Evolutionary conservation across 1,140 invertebrate genomes (phyloP).

Genomic region (Zelostemma sp.): DNA sequence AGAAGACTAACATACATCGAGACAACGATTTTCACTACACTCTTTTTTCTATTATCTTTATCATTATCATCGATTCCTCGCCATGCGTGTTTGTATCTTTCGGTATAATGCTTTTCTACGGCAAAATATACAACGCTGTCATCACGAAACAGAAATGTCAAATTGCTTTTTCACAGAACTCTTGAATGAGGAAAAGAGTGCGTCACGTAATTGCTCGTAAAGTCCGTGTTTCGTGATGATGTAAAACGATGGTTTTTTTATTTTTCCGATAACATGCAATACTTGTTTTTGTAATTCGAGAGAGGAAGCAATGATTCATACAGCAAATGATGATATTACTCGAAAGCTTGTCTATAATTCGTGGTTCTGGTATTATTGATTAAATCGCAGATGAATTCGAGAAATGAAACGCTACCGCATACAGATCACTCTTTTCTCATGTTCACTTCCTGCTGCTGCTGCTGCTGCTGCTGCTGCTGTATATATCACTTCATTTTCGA

Average conservation of each 20-base stretch:
- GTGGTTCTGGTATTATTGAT: neutral
- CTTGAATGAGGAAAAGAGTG: too few species aligned
- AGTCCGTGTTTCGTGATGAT: too few species aligned
- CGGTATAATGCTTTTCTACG: slow-evolving; percentile 3
- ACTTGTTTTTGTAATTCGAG: too few species aligned
- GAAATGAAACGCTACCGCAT: slow-evolving; percentile 17
- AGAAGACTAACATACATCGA: slow-evolving; percentile 69
- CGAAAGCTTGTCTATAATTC: neutral
- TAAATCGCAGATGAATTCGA: neutral
- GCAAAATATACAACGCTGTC: too few species aligned
- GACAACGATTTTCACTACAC: slow-evolving; percentile 67
- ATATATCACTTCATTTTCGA: slow-evolving; percentile 39
- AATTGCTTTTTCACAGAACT: too few species aligned
- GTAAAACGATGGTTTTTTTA: too few species aligned
- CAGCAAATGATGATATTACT: too few species aligned
- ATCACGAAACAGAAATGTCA: too few species aligned
- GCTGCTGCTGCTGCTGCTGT: too few species aligned
- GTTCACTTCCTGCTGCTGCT: slow-evolving; percentile 39
- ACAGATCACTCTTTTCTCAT: slow-evolving; percentile 24
- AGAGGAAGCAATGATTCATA: too few species aligned
- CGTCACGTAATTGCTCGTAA: too few species aligned
- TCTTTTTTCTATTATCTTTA: slow-evolving; percentile 56
- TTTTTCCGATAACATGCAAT: too few species aligned
- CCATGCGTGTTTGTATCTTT: slow-evolving; percentile 33
- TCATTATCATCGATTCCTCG: slow-evolving; percentile 49